Conservation (phyloP, 2,113 vertebrate species). For the Sturnira hondurensis region DNA sequence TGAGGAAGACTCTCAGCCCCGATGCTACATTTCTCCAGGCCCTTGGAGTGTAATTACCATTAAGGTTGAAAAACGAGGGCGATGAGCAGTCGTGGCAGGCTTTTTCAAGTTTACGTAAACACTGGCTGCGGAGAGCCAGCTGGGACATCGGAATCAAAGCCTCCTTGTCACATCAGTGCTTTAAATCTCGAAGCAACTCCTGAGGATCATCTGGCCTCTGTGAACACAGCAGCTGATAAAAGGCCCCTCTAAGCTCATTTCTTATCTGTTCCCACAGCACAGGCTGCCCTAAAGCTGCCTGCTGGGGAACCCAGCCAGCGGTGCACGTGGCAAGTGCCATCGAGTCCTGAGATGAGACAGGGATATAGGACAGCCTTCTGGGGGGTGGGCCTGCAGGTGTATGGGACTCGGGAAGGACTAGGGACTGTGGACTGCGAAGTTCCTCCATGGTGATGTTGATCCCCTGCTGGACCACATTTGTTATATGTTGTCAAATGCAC, state of each 20-base stretch:
- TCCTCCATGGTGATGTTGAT: neutral
- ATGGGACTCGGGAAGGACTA: neutral
- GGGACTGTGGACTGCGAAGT: neutral
- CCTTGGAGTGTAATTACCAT: conserved; percentile 84
- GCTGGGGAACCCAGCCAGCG: neutral
- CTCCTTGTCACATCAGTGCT: conserved; percentile 79
- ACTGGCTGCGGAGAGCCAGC: conserved; percentile 76
- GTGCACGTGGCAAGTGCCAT: no score
- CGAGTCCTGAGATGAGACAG: neutral
- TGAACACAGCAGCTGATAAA: conserved; percentile 84
- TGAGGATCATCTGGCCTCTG: conserved; percentile 81
- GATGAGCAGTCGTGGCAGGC: conserved; percentile 83
- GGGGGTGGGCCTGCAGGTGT: neutral
- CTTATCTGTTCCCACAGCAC: conserved; percentile 74
- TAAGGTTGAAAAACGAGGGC: conserved; percentile 84
- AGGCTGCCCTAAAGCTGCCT: neutral
- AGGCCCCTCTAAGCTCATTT: conserved; percentile 73
- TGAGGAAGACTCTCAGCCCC: conserved; percentile 36
- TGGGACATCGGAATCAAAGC: conserved; percentile 83
- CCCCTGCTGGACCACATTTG: neutral
- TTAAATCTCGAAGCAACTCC: conserved; percentile 82
- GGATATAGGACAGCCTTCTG: neutral
- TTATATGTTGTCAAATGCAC: neutral
- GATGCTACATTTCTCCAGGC: conserved; percentile 75
- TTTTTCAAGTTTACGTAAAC: conserved; percentile 86